Evolutionary conservation across 2,797 vertebrate species (phyloP).

Genomic region (Sebastes vulpes): DNA sequence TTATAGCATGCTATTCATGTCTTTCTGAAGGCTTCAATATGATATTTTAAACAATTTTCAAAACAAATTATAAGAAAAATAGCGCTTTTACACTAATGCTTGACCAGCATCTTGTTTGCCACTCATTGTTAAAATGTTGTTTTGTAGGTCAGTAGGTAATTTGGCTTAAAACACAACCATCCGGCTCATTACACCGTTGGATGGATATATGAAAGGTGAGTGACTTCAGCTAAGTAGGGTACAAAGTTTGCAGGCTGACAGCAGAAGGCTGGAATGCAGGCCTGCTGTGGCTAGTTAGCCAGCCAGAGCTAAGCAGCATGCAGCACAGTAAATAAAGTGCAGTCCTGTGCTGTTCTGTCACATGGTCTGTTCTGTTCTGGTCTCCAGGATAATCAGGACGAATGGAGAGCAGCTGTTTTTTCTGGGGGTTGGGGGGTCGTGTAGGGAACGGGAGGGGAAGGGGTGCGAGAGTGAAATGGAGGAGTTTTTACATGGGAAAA

Average conservation of each 20-base stretch:
- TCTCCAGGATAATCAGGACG: slow-evolving; percentile 69
- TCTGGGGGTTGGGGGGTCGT: background rate
- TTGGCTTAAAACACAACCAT: background rate
- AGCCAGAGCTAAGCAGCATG: slow-evolving; percentile 59
- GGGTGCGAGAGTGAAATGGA: slow-evolving; percentile 28
- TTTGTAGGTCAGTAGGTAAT: background rate
- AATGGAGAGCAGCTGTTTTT: slow-evolving; percentile 81
- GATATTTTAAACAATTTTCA: background rate
- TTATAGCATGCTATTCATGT: background rate
- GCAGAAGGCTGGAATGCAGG: slow-evolving; percentile 72
- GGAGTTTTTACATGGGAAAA: slow-evolving; percentile 57
- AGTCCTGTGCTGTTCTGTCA: slow-evolving; percentile 56
- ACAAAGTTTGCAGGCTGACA: slow-evolving; percentile 54
- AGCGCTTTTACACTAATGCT: background rate
- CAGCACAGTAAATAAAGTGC: slow-evolving; percentile 66
- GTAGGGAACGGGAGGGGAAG: slow-evolving; percentile 1
- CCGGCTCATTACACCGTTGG: background rate
- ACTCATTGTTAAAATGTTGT: background rate
- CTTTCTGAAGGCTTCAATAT: background rate
- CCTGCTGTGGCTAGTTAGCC: slow-evolving; percentile 80
- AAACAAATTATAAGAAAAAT: background rate
- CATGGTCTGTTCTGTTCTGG: slow-evolving; percentile 67
- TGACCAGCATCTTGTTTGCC: background rate
- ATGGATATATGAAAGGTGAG: slow-evolving; percentile 36
- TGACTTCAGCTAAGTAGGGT: slow-evolving; percentile 30